Percentiles rank a stretch among this genome's conserved stretches.
Evolutionary conservation across 37 sponge, comb jelly and placozoan genomes (phyloP).

Genomic region (Halichondria panicea): DNA sequence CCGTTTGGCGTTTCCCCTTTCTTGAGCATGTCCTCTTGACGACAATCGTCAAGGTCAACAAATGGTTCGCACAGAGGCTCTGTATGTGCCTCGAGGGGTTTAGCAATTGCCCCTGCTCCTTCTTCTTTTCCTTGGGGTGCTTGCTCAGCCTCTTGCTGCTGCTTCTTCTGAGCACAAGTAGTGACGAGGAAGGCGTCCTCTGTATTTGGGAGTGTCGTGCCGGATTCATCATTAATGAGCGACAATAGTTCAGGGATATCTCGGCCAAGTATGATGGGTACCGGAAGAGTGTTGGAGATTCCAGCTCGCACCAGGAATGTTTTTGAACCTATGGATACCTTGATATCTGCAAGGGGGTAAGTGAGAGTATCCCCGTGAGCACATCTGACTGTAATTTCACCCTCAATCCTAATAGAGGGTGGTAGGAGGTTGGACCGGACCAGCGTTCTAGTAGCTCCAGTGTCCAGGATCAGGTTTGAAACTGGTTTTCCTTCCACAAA

Average conservation of each 20-base stretch:
- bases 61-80: too few relatives aligned
- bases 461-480: conserved; percentile 36
- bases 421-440: conserved; percentile 36
- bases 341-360: conserved; percentile 35
- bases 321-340: conserved; percentile 8
- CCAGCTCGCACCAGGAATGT: too few relatives aligned
- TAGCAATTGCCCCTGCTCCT: conserved; percentile 6
- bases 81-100: not conserved
- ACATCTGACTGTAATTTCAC: conserved; percentile 14
- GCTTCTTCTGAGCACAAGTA: conserved; percentile 14
- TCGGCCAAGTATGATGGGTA: conserved; percentile 32
- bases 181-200: conserved; percentile 13
- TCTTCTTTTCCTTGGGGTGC: not conserved
- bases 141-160: not conserved
- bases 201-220: too few relatives aligned
- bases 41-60: too few relatives aligned
- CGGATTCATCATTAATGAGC: too few relatives aligned
- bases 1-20: too few relatives aligned
- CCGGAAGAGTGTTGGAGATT: too few relatives aligned
- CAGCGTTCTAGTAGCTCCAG: conserved; percentile 33
- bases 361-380: conserved; percentile 33
- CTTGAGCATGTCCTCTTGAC: too few relatives aligned
- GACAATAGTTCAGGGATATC: conserved; percentile 29
- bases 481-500: conserved; percentile 10
- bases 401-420: not conserved